Evolutionary conservation across 1,140 invertebrate genomes (phyloP), one percentile per base, ranked within the genome.

Genomic region (Triops cancriformis): DNA sequence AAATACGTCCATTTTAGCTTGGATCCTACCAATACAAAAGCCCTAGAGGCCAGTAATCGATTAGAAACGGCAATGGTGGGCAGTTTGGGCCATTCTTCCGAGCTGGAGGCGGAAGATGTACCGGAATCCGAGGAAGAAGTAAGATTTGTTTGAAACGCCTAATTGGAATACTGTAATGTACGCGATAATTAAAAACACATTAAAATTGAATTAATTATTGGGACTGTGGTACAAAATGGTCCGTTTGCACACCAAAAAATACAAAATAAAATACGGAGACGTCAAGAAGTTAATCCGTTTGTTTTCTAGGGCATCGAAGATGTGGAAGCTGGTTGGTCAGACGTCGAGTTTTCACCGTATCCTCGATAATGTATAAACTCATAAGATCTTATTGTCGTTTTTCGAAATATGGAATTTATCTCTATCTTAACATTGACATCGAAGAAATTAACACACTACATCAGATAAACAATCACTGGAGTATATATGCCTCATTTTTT

Each of bases 11-110:
- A 80, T 77, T 76, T 79, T 73, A 90, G 80, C 83, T 92, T 77
- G 91, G 92, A 84, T 64, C 90, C 91, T 14, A 88, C 85, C 72
- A 92, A 92, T 82, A 85, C 87, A 45, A 85, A 88, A 82, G 91
- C 90, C n/a, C 82, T 88, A 41, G 90, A 92, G 82, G 91, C 90
- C 14, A 87, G 91, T 82, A 89, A 91, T 82, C 84, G 88, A 76
- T 84, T 92, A 26, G 90, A 91, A 81, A 88, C 87, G 81, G 85
- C 89, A 74, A 83, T 88, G 45, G 86, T 86, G 1, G 85, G 86
- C 27, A 86, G 86, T 76, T 85, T 86, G 78, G 88, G 90, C 76
- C 82, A 84, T 64, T 83, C 87, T 90, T 87, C 79, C 88, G 89
- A 82, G 86, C 85, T 82, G 83, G 88, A 85, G 76, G 83, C 83